phyloP scores from a whole-genome alignment of 2,888 invertebrate species.

The Synanthedon myopaeformis region DNA sequence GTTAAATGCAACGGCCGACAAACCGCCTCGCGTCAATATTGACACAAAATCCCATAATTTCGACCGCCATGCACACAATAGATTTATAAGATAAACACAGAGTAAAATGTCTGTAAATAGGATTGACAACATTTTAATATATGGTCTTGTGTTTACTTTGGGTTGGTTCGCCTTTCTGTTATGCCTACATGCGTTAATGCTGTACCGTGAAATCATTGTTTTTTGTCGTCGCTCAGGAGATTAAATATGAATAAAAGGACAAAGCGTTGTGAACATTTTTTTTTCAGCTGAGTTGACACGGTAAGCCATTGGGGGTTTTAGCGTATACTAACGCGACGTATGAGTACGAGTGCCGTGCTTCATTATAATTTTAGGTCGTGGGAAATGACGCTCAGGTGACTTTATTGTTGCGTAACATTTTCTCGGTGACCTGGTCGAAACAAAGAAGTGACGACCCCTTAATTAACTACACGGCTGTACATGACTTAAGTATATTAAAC shows the following conservation, averaged over 20 bases:
- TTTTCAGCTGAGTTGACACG: slow-evolving; percentile 44
- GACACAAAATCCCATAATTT: slow-evolving; percentile 66
- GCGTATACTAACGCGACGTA: slow-evolving; percentile 7
- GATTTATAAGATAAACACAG: slow-evolving; percentile 69
- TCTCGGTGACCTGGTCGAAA: neutral
- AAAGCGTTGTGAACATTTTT: slow-evolving; percentile 52
- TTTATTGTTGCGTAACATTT: neutral
- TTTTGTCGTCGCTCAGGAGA: slow-evolving; percentile 58
- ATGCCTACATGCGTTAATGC: slow-evolving; percentile 69
- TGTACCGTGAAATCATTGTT: slow-evolving; percentile 68
- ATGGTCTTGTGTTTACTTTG: slow-evolving; percentile 61
- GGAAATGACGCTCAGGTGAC: neutral
- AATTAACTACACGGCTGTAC: neutral
- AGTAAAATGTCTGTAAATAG: slow-evolving; percentile 69
- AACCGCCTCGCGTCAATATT: slow-evolving; percentile 59
- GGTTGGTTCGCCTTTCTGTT: slow-evolving; percentile 56
- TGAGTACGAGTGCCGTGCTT: neutral
- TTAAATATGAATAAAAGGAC: slow-evolving; percentile 67
- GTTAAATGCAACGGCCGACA: slow-evolving; percentile 63
- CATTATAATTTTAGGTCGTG: neutral
- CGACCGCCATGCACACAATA: slow-evolving; percentile 66
- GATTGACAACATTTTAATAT: slow-evolving; percentile 70
- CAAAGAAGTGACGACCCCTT: neutral
- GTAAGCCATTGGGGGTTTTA: slow-evolving; percentile 50
- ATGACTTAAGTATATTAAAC: too few relatives aligned